Evolutionary conservation across 2,113 vertebrate species (phyloP), one percentile per base, ranked within the genome.

Genomic region (Macroglossus sobrinus): DNA sequence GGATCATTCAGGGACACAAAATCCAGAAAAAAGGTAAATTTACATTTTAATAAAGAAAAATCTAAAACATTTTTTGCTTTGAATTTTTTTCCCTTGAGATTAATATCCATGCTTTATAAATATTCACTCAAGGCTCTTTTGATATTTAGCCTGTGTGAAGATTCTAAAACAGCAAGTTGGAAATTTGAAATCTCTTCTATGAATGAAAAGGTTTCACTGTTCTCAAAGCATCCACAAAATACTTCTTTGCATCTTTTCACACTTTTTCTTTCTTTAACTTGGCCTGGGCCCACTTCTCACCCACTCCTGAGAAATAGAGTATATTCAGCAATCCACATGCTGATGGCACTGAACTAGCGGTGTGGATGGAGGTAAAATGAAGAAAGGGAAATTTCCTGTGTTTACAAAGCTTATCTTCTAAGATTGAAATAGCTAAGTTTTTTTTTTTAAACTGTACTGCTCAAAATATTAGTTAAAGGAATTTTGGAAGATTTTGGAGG

Each of bases 41-140:
- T 92, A 26, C 53, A 93, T 85, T 95, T 92, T 90, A 43, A 30
- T 94, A 68, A 95, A 63, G 43, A 89, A 76, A 87, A 64, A 35
- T 19, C 35, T 61, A 72, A 79, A 53, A 19, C 14, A 4, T 22
- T n/a, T 84, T 96, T 74, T 89, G 38, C 66, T 95, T 95, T 81
- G 90, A 4, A 11, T 55, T 79, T 91, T 87, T 69, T 38, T 50
- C 78, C 72, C 50, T 92, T 72, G 76, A 95, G 47, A 85, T 93
- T 79, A 85, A 92, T 85, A 84, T 68, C 64, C 6, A 69, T 35
- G 55, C 14, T 92, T 93, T 78, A 87, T 93, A 91, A 94, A 84
- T 91, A 91, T 64, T 94, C 75, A 82, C 50, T 81, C 40, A n/a
- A 47, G 57, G 4, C 1, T 28, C 33, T 76, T 79, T 81, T 92